Evolutionary conservation across 2,888 invertebrate genomes (phyloP), one percentile per base, ranked within the genome.

Genomic region (Eupithecia inturbata): DNA sequence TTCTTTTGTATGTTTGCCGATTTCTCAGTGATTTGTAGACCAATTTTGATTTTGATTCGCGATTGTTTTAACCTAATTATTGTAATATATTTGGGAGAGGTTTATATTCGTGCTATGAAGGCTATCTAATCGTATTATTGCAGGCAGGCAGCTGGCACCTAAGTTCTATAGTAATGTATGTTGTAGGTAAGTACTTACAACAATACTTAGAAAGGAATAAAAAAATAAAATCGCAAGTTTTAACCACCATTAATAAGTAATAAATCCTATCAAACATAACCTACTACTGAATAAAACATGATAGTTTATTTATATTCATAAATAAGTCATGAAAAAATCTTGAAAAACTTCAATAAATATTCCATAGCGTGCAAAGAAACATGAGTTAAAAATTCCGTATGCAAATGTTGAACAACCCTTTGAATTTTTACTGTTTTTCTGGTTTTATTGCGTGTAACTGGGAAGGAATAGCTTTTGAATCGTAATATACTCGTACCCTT

Each of bases 391-490:
- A 57, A 57, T 26, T 57, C 26, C 26, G 22, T 26, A 57, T 57
- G 57, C 14, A 57, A 57, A 57, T 53, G 2, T 10, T 26, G 22
- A 57, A 57, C 22, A 12, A 57, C 57, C 57, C 57, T 57, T 57
- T 57, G 57, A 57, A 26, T 57, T 53, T 53, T 57, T 57, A 57
- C 57, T 26, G 26, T 53, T 53, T n/a, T 53, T 22, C 57, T 57
- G 22, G 57, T 57, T 57, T 26, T 26, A 26, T 26, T 57, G 26
- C 57, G 53, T 53, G 10, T 53, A n/a, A 22, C n/a, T 57, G 26
- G 57, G 14, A 57, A 57, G 10, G 57, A 57, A 57, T 57, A 26
- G 26, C 57, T 57, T 26, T 22, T 53, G 49, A 53, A 53, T 6
- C 19, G n/a, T n/a, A 5, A 45, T 39, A 41, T 41, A 16, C n/a